Base-by-base conservation (phyloP, 2,888 invertebrate genomes). In the Enchytraeus crypticus region DNA sequence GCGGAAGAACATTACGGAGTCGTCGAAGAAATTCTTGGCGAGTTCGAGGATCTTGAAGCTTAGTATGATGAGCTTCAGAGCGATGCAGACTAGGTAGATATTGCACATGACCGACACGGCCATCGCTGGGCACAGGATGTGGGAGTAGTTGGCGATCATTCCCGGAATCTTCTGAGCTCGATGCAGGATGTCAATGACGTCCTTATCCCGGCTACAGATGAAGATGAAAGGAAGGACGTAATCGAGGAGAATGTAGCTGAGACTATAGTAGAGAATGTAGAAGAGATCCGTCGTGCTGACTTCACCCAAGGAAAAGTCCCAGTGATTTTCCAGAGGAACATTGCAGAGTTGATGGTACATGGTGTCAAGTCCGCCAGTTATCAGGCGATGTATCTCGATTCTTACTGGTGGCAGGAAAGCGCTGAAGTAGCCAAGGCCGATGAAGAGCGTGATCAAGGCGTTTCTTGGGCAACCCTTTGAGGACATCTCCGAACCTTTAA, bases 261-360 rank as follows among this genome's bases (percentile, higher is more conserved):
- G 49, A 27, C 56, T 53, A 59, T 62, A 66, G 64, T 62, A 66
- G 26, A 66, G 51, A 46, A 66, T 55, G 49, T 65, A 65, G 46
- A 60, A 59, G 27, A 60, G 61, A 43, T 66, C 65, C 14, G 23
- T 30, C 1, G 21, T 51, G 26, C 11, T 8, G 14, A 51, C 63
- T 27, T 63, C 55, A 47, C 51, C 46, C 2, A 55, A 54, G 2
- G 32, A 51, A 21, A 64, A 60, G 47, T 65, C 57, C 66, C 66
- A 66, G 54, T 65, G 61, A 43, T 65, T 61, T 26, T 59, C 59
- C 47, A 66, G 30, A 11, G 66, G 64, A n/a, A 63, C 38, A n/a
- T 43, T 57, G 57, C 61, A 61, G 29, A 57, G 57, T n/a, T 2
- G 47, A 29, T 2, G 11, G 14, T 26, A 23, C 0, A n/a, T 38